Conservation (phyloP, 2,888 invertebrate genomes). For the Acholoe squamosa region DNA sequence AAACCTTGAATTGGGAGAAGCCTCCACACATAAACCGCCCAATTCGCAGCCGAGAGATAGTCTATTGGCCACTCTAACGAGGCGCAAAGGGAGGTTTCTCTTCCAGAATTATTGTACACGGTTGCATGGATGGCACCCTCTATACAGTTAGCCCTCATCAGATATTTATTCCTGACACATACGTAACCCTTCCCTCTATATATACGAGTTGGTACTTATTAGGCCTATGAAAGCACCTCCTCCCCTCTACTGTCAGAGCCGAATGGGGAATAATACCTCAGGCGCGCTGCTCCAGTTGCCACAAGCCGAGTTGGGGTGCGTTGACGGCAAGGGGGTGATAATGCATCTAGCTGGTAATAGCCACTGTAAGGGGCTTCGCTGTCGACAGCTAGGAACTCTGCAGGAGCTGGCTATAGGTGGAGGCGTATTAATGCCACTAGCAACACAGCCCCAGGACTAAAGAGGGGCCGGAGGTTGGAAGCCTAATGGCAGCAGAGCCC, state of each 20-base stretch:
- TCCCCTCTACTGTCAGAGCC: not conserved
- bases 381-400: not conserved
- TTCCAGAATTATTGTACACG: not conserved
- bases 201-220: constrained; percentile 11
- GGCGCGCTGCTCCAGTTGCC: not conserved
- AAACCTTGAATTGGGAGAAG: no score
- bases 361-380: not conserved
- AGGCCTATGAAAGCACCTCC: constrained; percentile 32
- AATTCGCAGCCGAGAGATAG: not conserved
- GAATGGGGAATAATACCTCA: constrained; percentile 39
- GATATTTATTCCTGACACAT: constrained; percentile 46
- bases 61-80: constrained; percentile 1
- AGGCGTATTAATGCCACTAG: not conserved
- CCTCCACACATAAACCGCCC: not conserved
- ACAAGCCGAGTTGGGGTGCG: not conserved
- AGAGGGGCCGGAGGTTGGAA: not conserved
- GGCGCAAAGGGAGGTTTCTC: not conserved
- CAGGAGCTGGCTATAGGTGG: not conserved
- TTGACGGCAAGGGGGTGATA: not conserved
- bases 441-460: not conserved
- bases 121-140: not conserved
- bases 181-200: not conserved
- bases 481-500: not conserved
- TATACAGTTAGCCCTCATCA: constrained; percentile 15
- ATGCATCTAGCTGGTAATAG: not conserved